Conservation (phyloP, 2,797 vertebrate genomes). For the Pangasius sanitwongsei region DNA sequence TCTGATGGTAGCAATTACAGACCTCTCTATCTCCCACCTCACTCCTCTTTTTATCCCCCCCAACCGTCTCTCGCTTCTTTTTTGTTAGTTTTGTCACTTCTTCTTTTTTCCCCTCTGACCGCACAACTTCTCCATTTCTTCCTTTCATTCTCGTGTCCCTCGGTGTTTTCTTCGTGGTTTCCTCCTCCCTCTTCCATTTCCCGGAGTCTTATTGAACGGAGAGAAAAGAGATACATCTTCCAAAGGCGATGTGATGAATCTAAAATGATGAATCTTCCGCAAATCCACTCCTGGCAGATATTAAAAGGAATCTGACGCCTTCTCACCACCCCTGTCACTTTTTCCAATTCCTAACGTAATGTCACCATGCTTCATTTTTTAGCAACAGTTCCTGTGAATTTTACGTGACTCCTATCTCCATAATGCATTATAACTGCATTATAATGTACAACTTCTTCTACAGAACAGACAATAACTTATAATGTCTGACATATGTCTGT, state of each 20-base stretch:
- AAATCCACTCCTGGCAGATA: background rate
- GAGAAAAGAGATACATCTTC: constrained; percentile 9
- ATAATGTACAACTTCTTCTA: background rate
- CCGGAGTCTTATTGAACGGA: constrained; percentile 8
- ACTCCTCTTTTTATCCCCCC: constrained; percentile 1
- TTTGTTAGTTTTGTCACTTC: constrained; percentile 8
- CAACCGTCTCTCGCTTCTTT: background rate
- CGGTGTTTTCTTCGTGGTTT: constrained; percentile 19
- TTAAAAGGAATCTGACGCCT: background rate
- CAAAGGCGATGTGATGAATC: background rate
- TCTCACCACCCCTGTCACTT: background rate
- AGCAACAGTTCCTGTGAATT: background rate
- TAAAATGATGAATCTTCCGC: constrained; percentile 4
- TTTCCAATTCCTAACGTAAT: background rate
- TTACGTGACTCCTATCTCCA: background rate
- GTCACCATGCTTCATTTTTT: background rate
- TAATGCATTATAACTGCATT: too few species aligned
- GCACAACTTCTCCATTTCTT: constrained; percentile 10
- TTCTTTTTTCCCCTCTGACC: background rate
- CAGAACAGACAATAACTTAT: too few species aligned
- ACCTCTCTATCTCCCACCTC: constrained; percentile 40
- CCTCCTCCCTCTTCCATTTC: constrained; percentile 15
- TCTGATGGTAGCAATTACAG: constrained; percentile 60
- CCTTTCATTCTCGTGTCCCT: constrained; percentile 14
- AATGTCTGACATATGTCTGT: background rate